phyloP scores from a whole-genome alignment of 2,797 vertebrate species.

The Pseudochromis fuscus region DNA sequence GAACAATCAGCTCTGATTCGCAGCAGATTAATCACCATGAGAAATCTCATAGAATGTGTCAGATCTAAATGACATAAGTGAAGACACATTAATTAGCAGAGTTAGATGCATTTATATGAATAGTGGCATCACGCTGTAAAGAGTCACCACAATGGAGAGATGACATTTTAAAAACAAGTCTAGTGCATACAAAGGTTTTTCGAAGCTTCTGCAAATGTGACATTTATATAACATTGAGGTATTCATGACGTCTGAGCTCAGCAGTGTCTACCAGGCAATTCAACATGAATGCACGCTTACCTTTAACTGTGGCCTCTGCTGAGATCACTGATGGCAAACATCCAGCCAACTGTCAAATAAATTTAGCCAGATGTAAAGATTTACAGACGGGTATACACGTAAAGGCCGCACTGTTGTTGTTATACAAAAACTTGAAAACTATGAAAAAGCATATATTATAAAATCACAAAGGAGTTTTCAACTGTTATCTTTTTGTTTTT shows the following conservation, averaged over 20 bases:
- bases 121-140: slow-evolving; percentile 14
- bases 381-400: background rate
- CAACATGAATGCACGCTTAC: background rate
- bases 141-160: slow-evolving; percentile 2
- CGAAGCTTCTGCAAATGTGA: slow-evolving; percentile 7
- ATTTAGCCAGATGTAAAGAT: background rate
- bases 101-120: slow-evolving; percentile 30
- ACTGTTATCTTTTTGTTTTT: too few species aligned
- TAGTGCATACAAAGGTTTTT: slow-evolving; percentile 8
- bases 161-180: too few species aligned
- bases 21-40: slow-evolving; percentile 34
- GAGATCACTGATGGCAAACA: background rate
- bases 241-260: background rate
- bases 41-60: slow-evolving; percentile 26
- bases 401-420: background rate
- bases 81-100: slow-evolving; percentile 20
- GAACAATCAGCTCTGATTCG: slow-evolving; percentile 33
- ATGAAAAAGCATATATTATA: background rate
- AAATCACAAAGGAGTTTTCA: too few species aligned
- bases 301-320: slow-evolving; percentile 7
- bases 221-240: background rate
- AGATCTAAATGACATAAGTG: slow-evolving; percentile 18
- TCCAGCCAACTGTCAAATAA: background rate
- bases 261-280: slow-evolving; percentile 6
- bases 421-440: background rate